Evolutionary conservation across 2,888 invertebrate species (phyloP).

Genomic region (Cecidostiba fungosa): DNA sequence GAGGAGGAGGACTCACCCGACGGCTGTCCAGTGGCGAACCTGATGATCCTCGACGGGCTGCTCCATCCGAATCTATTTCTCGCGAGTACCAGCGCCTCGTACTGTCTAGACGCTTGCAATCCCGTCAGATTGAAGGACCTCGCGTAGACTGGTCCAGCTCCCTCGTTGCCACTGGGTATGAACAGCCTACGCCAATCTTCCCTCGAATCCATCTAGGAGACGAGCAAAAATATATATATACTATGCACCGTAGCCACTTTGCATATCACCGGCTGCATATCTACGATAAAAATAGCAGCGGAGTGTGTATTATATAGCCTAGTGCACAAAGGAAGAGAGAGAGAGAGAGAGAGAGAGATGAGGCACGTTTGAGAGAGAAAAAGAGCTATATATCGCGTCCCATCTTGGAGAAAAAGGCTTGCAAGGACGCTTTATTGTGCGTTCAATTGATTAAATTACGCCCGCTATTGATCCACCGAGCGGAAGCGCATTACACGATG

Average conservation of each 20-base stretch:
- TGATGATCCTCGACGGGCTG: conserved; percentile 87
- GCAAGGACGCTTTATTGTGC: conserved; percentile 11
- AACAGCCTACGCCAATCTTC: conserved; percentile 85
- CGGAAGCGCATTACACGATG: not conserved
- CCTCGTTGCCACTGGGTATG: conserved; percentile 82
- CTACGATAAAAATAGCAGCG: conserved; percentile 1
- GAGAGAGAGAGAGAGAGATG: not conserved
- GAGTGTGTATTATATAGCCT: not conserved
- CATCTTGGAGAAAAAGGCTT: not conserved
- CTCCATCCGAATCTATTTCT: conserved; percentile 94
- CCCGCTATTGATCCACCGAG: conserved; percentile 22
- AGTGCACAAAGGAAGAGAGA: not conserved
- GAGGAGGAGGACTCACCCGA: conserved; percentile 9
- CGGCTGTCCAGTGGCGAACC: conserved; percentile 85
- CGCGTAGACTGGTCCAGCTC: conserved; percentile 87
- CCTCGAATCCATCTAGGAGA: conserved; percentile 64
- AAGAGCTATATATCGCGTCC: not conserved
- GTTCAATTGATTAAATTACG: conserved; percentile 52
- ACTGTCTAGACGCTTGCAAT: conserved; percentile 87
- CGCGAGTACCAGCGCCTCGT: conserved; percentile 90
- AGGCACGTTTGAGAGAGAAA: not conserved
- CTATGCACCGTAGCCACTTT: not conserved
- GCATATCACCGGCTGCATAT: not conserved
- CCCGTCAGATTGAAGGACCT: conserved; percentile 89
- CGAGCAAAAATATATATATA: not conserved